Conservation (phyloP, 2,797 vertebrate genomes). For the Falco columbarius region DNA sequence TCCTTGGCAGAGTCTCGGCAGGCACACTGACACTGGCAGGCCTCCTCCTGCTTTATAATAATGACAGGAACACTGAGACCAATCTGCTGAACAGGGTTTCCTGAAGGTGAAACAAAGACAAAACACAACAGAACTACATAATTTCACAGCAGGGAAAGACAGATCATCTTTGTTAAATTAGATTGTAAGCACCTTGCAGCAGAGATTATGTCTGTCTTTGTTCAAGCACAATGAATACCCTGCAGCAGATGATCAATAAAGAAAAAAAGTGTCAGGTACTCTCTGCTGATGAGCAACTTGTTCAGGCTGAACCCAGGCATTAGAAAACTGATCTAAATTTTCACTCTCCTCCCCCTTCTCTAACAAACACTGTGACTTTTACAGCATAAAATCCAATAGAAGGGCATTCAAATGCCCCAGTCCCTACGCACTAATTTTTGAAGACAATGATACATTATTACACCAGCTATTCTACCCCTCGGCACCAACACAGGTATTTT, state of each 20-base stretch:
- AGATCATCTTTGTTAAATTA: not conserved
- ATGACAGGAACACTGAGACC: slow-evolving; percentile 98
- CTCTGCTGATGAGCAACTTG: not conserved
- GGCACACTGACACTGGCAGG: slow-evolving; percentile 97
- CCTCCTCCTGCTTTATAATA: slow-evolving; percentile 99
- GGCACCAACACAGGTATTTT: not conserved
- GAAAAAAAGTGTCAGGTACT: not conserved
- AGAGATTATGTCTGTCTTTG: not conserved
- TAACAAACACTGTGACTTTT: not conserved
- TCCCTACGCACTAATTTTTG: not conserved
- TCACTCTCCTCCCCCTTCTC: not conserved
- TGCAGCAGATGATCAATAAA: not conserved
- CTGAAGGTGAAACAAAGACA: slow-evolving; percentile 77
- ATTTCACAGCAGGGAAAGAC: not conserved
- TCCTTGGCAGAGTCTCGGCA: slow-evolving; percentile 95
- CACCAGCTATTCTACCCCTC: not conserved
- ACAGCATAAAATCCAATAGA: not conserved
- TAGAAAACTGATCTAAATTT: not conserved
- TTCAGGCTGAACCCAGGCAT: not conserved
- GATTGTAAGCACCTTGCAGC: not conserved
- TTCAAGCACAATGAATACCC: not conserved
- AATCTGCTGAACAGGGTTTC: slow-evolving; percentile 94
- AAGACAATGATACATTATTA: not conserved
- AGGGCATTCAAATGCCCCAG: not conserved
- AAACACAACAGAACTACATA: not conserved